phyloP scores from a whole-genome alignment of 1,140 invertebrate genomes.

The Calosoma granatense region DNA sequence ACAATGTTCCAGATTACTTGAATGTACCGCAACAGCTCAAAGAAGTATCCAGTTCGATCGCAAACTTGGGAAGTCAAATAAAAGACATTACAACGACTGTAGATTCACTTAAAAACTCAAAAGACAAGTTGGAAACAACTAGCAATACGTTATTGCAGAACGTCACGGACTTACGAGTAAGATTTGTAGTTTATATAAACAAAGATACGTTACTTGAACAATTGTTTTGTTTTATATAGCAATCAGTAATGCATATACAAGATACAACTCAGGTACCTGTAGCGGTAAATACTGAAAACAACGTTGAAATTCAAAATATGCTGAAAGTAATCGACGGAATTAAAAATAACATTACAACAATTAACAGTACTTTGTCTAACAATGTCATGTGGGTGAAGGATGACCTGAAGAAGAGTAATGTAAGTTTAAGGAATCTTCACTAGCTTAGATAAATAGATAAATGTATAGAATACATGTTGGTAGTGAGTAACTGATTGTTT shows the following conservation, averaged over 20 bases:
- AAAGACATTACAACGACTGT: conserved; percentile 34
- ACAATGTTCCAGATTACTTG: conserved; percentile 44
- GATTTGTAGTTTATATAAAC: conserved; percentile 9
- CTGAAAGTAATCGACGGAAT: neutral
- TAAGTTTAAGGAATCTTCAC: neutral
- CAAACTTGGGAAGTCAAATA: conserved; percentile 46
- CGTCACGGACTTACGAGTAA: conserved; percentile 36
- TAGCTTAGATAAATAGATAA: neutral
- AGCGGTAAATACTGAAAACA: neutral
- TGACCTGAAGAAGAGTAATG: conserved; percentile 5
- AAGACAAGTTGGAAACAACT: conserved; percentile 29
- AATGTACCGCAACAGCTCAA: conserved; percentile 43
- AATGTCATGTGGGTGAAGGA: neutral
- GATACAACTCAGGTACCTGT: neutral
- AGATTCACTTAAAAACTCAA: conserved; percentile 32
- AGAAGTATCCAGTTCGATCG: conserved; percentile 43
- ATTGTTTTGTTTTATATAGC: neutral
- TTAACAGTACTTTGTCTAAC: neutral
- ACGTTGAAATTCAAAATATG: neutral
- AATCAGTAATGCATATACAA: neutral
- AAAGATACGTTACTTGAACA: neutral
- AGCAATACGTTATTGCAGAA: conserved; percentile 33
- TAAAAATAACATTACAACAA: neutral
- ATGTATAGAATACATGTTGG: neutral
- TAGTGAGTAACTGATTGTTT: neutral